Evolutionary conservation across 1,140 invertebrate genomes (phyloP).

Genomic region (Wiebesia pumilae): DNA sequence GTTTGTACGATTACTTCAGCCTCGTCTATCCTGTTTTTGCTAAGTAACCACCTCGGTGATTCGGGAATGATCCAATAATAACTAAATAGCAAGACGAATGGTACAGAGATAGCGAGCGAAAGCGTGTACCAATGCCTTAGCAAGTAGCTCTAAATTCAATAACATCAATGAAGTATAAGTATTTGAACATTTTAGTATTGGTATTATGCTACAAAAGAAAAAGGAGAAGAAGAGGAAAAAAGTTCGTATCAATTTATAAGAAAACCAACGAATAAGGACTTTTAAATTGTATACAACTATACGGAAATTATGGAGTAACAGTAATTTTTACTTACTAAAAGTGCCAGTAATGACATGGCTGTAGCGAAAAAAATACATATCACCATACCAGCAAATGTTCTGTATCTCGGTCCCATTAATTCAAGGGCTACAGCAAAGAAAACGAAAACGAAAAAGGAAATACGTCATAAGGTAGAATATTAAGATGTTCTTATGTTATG

Average conservation of each 20-base stretch:
- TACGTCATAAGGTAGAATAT: neutral
- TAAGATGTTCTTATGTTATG: neutral
- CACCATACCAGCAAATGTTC: conserved; percentile 81
- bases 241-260: too few species aligned
- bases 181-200: neutral
- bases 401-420: conserved; percentile 80
- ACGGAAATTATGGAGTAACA: neutral
- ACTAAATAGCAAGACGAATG: conserved; percentile 80
- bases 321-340: conserved; percentile 72
- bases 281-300: too few species aligned
- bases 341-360: conserved; percentile 80
- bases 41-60: conserved; percentile 81
- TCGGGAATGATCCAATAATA: conserved; percentile 81
- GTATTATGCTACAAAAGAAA: too few species aligned
- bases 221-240: too few species aligned
- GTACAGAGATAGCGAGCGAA: conserved; percentile 81
- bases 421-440: conserved; percentile 75
- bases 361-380: conserved; percentile 82
- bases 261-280: too few species aligned
- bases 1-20: conserved; percentile 77
- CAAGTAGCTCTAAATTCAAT: conserved; percentile 73
- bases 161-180: neutral
- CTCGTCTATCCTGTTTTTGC: conserved; percentile 77
- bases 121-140: conserved; percentile 81
- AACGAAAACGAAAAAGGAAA: neutral